A percentile compares a stretch with the other conserved stretches of the same genome.
These are phyloP conservation scores for Chloropsis cyanopogon DNA, from an alignment of 2,113 vertebrate genomes.

Conservation along the genomic window DNA sequence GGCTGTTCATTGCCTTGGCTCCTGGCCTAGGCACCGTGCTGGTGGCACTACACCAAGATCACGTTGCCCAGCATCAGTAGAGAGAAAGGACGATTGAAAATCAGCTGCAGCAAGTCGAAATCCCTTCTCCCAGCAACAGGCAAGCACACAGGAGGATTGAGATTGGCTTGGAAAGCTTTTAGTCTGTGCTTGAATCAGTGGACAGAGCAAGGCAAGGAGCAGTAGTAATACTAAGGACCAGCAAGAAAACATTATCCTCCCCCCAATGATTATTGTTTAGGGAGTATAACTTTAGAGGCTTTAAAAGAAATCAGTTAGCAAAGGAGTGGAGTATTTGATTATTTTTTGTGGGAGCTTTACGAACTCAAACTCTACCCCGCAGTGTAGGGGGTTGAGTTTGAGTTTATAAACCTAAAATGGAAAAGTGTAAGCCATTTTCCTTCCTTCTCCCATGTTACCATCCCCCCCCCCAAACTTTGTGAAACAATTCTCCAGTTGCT, in stretches of 20 bases:
- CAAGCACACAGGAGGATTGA: not conserved
- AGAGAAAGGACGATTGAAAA: not conserved
- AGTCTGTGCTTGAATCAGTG: not conserved
- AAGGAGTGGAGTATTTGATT: not conserved
- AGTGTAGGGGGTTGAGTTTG: not conserved
- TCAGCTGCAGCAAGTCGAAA: not conserved
- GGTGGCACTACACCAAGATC: not conserved
- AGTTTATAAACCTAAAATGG: not conserved
- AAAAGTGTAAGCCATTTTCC: not conserved
- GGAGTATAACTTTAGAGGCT: not conserved
- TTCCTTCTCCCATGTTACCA: not conserved
- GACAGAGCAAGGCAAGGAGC: not conserved
- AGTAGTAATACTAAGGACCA: not conserved
- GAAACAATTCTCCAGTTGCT: not conserved
- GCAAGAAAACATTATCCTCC: not conserved
- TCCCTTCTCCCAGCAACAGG: slow-evolving; percentile 8
- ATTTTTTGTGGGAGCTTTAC: not conserved
- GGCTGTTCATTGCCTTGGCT: slow-evolving; percentile 22
- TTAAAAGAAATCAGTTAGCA: not conserved
- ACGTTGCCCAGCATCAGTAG: not conserved
- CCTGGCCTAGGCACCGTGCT: not conserved
- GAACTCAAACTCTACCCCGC: not conserved
- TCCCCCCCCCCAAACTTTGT: not conserved
- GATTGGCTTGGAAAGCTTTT: not conserved
- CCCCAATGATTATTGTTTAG: not conserved